Percentiles rank a stretch among this genome's conserved stretches.
These are phyloP conservation scores for Campopleginae sp. DNA, from an alignment of 2,888 invertebrate species.

Conservation along the genomic window DNA sequence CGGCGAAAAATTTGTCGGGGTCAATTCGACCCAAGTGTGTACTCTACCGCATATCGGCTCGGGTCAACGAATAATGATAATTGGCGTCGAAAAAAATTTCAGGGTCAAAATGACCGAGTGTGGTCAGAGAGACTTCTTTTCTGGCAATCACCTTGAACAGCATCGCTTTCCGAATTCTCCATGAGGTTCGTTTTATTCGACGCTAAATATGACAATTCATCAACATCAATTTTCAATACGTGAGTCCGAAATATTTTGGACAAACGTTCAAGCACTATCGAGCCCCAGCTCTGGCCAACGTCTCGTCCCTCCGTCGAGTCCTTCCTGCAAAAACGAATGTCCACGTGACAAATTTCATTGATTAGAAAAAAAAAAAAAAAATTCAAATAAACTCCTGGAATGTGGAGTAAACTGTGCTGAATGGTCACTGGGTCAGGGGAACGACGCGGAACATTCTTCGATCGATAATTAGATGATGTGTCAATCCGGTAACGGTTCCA, in stretches of 20 bases:
- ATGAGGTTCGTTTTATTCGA: slow-evolving; percentile 45
- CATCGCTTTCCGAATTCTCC: slow-evolving; percentile 39
- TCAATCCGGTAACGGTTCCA: slow-evolving; percentile 58
- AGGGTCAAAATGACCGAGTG: background rate
- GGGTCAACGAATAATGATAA: background rate
- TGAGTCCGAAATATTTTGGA: slow-evolving; percentile 87
- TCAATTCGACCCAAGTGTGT: background rate
- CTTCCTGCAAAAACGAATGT: slow-evolving; percentile 56
- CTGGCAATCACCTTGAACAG: slow-evolving; percentile 82
- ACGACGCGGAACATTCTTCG: slow-evolving; percentile 54
- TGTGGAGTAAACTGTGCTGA: slow-evolving; percentile 10
- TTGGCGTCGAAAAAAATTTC: background rate
- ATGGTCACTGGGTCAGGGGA: slow-evolving; percentile 60
- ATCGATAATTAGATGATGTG: slow-evolving; percentile 59
- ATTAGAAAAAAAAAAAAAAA: background rate
- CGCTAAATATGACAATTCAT: slow-evolving; percentile 74
- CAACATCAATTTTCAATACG: slow-evolving; percentile 88
- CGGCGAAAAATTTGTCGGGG: background rate
- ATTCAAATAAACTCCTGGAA: background rate
- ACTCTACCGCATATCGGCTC: background rate
- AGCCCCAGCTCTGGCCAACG: slow-evolving; percentile 86
- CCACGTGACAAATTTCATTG: background rate
- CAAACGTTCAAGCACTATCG: slow-evolving; percentile 87
- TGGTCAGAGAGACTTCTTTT: background rate
- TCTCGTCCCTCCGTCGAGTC: slow-evolving; percentile 80